phyloP scores from a whole-genome alignment of 2,113 vertebrate genomes.

The Symphodus melops region DNA sequence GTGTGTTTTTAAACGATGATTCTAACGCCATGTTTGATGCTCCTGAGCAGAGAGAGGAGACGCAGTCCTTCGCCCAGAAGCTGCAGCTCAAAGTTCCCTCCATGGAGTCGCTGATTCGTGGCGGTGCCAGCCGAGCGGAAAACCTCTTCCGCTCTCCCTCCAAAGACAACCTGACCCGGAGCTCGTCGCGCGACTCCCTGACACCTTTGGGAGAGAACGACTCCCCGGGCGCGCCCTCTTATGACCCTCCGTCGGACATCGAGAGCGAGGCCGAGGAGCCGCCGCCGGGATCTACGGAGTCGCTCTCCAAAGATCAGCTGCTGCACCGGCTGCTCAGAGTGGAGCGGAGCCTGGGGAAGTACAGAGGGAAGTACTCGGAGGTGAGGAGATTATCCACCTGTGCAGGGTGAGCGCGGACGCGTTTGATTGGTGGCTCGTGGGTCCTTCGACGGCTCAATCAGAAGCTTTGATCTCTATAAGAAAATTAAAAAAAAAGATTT shows the following conservation, averaged over 20 bases:
- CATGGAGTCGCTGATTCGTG: constrained; percentile 92
- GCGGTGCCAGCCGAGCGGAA: constrained; percentile 87
- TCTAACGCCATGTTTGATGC: background rate
- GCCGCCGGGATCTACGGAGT: constrained; percentile 77
- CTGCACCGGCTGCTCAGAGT: constrained; percentile 86
- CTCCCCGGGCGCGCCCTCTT: constrained; percentile 63
- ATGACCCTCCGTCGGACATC: constrained; percentile 91
- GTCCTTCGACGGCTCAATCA: too few species aligned
- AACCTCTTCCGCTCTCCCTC: constrained; percentile 89
- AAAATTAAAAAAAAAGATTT: too few species aligned
- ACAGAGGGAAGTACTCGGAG: constrained; percentile 93
- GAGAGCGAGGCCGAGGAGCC: constrained; percentile 94
- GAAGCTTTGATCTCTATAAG: too few species aligned
- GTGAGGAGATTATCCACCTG: constrained; percentile 75
- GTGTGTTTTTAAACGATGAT: background rate
- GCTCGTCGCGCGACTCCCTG: constrained; percentile 91
- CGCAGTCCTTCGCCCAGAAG: constrained; percentile 90
- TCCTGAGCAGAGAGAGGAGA: constrained; percentile 84
- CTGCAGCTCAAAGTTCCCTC: constrained; percentile 93
- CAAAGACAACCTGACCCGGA: constrained; percentile 90
- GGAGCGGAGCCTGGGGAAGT: constrained; percentile 90
- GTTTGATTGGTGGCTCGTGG: too few species aligned
- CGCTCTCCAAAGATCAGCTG: constrained; percentile 89
- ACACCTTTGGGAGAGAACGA: constrained; percentile 85
- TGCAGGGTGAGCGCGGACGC: too few species aligned